Evolutionary conservation across 2,113 vertebrate genomes (phyloP), one percentile per base, ranked within the genome.

Genomic region (Oreochromis niloticus): DNA sequence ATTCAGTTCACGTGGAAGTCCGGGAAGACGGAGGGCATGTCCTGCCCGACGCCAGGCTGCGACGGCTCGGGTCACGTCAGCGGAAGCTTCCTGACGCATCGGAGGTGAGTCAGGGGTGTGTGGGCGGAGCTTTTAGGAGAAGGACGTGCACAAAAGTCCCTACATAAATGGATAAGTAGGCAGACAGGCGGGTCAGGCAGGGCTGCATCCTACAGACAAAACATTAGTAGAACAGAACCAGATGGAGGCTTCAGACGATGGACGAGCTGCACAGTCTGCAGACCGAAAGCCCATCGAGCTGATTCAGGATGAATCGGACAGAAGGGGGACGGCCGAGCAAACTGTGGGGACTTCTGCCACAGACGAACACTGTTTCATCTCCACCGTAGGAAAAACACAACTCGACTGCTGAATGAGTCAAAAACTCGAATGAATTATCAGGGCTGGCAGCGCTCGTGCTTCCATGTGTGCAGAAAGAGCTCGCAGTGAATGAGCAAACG

Each of bases 1-100:
- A 98, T 98, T 78, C 98, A 99, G 96, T 99, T 99, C 96, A 99
- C 98, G 7, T 99, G 98, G 98, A 99, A 99, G 94, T 98, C 98
- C 6, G 99, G 98, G 91, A 99, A 99, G 96, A 98, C 98, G 4
- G 99, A 99, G 95, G 99, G 99, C 94, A 99, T 99, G 99, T 98
- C 98, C 39, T 99, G 98, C 93, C 98, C 98, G 81, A 99, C 99
- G 0, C 99, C 98, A 1, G 99, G 99, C 82, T 99, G 99, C 43
- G 99, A 99, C 59, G 98, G 98, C 73, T 99, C 98, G 2, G 98
- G 99, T 75, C 99, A 99, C 71, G 98, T 99, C 96, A 99, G 99
- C 46, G 99, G 99, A 92, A 99, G 98, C 95, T 99, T 99, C 95
- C 97, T 99, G 90, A 99, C 99, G 17, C 99, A 99, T 95, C 97